These are phyloP conservation scores for Patiria miniata DNA, from an alignment of 35 echinoderm and acorn worm species.

Conservation along the genomic window DNA sequence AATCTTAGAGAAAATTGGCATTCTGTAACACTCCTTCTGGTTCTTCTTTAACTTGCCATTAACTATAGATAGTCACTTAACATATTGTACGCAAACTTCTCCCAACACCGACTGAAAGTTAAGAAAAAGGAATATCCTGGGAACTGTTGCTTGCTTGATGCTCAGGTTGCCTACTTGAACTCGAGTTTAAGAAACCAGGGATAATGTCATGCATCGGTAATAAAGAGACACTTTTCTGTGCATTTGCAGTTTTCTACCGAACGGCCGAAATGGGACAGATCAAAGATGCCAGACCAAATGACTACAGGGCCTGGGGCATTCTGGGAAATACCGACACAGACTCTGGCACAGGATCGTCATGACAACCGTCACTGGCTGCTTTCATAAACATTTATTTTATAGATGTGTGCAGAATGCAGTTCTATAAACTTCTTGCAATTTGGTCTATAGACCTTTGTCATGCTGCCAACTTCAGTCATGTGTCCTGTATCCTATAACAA, in stretches of 20 bases:
- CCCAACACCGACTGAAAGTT: no score
- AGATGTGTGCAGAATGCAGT: no score
- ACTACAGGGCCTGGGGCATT: slow-evolving; percentile 69
- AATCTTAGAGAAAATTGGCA: no score
- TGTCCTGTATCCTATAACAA: no score
- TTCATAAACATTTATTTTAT: no score
- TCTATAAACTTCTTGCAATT: no score
- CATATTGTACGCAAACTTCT: no score
- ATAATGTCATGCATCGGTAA: neutral
- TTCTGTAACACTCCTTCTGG: no score
- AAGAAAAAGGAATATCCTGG: neutral
- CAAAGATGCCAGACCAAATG: slow-evolving; percentile 71
- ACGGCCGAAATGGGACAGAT: slow-evolving; percentile 77
- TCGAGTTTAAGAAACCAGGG: neutral
- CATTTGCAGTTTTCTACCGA: slow-evolving; percentile 65
- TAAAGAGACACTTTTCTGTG: neutral
- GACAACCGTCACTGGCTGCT: neutral
- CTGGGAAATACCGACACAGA: neutral
- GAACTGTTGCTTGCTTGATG: neutral
- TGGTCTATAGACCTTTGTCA: no score
- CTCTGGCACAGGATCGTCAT: neutral
- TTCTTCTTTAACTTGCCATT: no score
- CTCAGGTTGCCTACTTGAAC: neutral
- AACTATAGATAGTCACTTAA: no score
- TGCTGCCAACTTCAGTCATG: no score